Evolutionary conservation across 2,797 vertebrate genomes (phyloP).

Genomic region (Cyprinodon diabolis): DNA sequence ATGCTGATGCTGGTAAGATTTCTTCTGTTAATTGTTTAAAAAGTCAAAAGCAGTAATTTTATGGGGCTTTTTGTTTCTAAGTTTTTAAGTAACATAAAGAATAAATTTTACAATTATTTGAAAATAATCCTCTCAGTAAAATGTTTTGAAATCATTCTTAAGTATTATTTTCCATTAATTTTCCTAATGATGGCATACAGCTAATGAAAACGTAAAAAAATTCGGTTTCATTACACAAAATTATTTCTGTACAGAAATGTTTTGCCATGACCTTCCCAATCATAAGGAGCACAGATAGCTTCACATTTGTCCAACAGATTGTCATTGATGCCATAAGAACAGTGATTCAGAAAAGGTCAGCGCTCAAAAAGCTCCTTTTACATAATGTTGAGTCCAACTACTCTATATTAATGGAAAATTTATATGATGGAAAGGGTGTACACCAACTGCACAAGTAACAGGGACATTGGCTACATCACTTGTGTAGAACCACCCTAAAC

Average conservation of each 20-base stretch:
- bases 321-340: neutral
- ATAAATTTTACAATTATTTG: neutral
- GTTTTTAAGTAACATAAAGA: neutral
- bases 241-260: neutral
- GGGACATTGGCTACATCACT: too few relatives aligned
- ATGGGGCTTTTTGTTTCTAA: too few relatives aligned
- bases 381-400: neutral
- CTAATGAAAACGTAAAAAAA: neutral
- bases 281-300: neutral
- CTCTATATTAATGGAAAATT: neutral
- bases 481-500: too few relatives aligned
- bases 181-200: neutral
- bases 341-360: neutral
- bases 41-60: too few relatives aligned
- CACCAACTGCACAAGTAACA: neutral
- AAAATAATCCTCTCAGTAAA: neutral
- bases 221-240: neutral
- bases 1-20: conserved; percentile 82
- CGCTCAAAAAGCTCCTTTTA: neutral
- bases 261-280: neutral
- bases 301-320: neutral
- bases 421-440: neutral
- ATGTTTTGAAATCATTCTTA: too few relatives aligned
- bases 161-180: neutral
- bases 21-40: neutral